Conservation (phyloP, 1,140 invertebrate genomes). For the Nilaparvata lugens region DNA sequence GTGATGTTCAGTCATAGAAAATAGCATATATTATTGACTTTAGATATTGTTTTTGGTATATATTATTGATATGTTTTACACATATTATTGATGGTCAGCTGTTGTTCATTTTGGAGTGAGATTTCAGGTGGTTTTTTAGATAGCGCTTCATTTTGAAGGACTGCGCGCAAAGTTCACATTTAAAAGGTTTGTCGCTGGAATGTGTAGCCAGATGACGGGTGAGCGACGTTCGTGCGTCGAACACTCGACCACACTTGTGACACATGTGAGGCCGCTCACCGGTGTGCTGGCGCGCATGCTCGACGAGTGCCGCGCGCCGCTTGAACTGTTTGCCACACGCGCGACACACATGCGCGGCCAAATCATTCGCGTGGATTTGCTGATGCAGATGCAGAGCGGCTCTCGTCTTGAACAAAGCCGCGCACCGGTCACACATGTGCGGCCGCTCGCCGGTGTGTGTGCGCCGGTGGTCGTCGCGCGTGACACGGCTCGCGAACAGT, state of each 20-base stretch:
- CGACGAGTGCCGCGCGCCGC: constrained; percentile 24
- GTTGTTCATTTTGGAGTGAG: too few species aligned
- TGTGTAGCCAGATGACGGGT: constrained; percentile 41
- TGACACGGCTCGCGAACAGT: constrained; percentile 30
- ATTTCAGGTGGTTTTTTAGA: constrained; percentile 19
- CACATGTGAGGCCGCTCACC: constrained; percentile 23
- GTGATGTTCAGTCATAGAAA: too few species aligned
- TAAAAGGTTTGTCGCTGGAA: constrained; percentile 60
- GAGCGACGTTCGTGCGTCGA: constrained; percentile 14
- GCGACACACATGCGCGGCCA: constrained; percentile 6
- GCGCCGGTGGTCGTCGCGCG: constrained; percentile 28
- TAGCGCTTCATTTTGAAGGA: constrained; percentile 56
- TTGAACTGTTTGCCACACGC: constrained; percentile 39
- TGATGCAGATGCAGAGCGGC: constrained; percentile 29
- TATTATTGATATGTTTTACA: too few species aligned
- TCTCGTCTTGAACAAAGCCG: constrained; percentile 29
- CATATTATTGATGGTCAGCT: too few species aligned
- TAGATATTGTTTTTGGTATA: too few species aligned
- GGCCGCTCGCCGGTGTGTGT: constrained; percentile 43
- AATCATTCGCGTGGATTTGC: constrained; percentile 38
- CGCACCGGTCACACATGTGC: constrained; percentile 44
- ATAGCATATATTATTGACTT: too few species aligned
- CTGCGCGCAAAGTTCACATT: constrained; percentile 62
- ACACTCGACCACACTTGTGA: constrained; percentile 25
- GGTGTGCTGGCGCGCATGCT: constrained; percentile 21